Evolutionary conservation across 2,797 vertebrate genomes (phyloP), one percentile per base, ranked within the genome.

Genomic region (Tokudaia tokunoshimensis): DNA sequence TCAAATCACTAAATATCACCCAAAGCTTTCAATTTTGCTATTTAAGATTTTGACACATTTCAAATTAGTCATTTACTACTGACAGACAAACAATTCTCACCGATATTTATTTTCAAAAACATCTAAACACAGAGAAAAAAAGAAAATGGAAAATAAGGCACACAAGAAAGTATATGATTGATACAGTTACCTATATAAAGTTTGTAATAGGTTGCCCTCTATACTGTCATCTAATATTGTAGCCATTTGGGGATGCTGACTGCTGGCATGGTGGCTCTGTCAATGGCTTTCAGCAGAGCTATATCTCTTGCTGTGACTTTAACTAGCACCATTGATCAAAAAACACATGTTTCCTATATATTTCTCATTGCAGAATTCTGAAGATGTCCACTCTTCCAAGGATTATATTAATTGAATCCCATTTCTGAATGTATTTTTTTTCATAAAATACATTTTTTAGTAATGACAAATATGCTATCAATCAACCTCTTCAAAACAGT

Each of bases 381-480:
- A 59, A 93, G 50, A n/a, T 2, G 29, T 92, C 74, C 57, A 12
- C 26, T 90, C 34, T 65, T 90, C 80, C 47, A 83, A 95, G 75
- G 79, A 55, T 93, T 96, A 97, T 67, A 95, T 96, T 96, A 86
- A 82, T 88, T 96, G 72, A 47, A 9, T 41, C 93, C 52, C 96
- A 34, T 10, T 89, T 92, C 85, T 29, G n/a, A 31, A 29, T 47
- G 9, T 59, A 17, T 6, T 89, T 90, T 90, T 41, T 13, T 95
- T 89, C 92, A 59, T 9, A 20, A 55, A 47, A 70, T 91, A 80
- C 3, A 57, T 37, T 93, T 94, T 96, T 92, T 92, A 7, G 52
- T 74, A 97, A 97, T 63, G 89, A 75, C 50, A 98, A 93, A 81
- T 81, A 61, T 98, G 93, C 91, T 89, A 96, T 89, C 70, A 95